These are phyloP conservation scores for Empis livida DNA, from an alignment of 2,888 invertebrate species.

Conservation along the genomic window DNA sequence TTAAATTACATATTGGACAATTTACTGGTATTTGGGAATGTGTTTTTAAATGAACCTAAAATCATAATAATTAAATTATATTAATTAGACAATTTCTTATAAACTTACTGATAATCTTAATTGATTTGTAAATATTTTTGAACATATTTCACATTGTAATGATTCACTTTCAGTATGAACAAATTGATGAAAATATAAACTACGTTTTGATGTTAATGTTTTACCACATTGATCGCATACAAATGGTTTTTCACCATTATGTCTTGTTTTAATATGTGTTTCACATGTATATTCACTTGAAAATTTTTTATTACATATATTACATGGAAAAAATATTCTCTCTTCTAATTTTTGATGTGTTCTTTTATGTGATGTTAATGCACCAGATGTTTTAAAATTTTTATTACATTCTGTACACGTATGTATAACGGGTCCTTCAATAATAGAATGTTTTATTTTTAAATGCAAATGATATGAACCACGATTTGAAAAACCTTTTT, in stretches of 20 bases:
- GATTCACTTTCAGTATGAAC: slow-evolving; percentile 27
- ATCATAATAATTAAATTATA: not conserved
- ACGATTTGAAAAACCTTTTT: not conserved
- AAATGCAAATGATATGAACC: not conserved
- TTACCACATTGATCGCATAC: slow-evolving; percentile 30
- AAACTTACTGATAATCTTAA: slow-evolving; percentile 13
- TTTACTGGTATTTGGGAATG: not conserved
- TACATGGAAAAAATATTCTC: slow-evolving; percentile 19
- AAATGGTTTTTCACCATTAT: slow-evolving; percentile 21
- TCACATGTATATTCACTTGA: slow-evolving; percentile 10
- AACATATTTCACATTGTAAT: slow-evolving; percentile 24
- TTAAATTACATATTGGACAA: not conserved
- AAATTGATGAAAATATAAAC: slow-evolving; percentile 12
- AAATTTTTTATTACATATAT: slow-evolving; percentile 27
- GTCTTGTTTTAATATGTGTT: slow-evolving; percentile 11
- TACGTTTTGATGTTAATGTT: slow-evolving; percentile 29
- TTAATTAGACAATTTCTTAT: not conserved
- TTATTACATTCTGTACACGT: not conserved
- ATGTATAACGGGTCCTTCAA: not conserved
- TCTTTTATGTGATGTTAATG: slow-evolving; percentile 11
- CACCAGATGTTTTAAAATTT: not conserved
- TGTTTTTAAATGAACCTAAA: not conserved
- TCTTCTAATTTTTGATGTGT: slow-evolving; percentile 20
- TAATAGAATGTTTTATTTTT: not conserved
- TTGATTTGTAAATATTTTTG: slow-evolving; percentile 16